These are phyloP conservation scores for Echinarachnius parma DNA, from an alignment of 53 echinoderm and acorn worm genomes.

Conservation along the genomic window DNA sequence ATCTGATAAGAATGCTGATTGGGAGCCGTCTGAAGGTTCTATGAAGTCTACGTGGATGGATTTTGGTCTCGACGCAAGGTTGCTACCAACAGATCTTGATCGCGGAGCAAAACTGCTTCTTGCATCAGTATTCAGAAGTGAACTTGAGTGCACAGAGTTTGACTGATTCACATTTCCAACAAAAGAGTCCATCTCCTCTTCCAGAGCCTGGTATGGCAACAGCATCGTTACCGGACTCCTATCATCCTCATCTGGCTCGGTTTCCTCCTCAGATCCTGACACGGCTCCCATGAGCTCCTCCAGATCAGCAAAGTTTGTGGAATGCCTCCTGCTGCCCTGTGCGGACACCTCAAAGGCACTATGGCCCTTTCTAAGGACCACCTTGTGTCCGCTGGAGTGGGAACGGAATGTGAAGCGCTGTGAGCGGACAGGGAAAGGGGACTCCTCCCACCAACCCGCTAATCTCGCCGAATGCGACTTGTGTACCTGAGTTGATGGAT, in stretches of 20 bases:
- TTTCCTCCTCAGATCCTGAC: constrained; percentile 40
- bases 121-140: too few relatives aligned
- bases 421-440: constrained; percentile 28
- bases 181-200: constrained; percentile 22
- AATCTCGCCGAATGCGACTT: constrained; percentile 25
- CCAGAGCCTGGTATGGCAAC: constrained; percentile 25
- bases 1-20: too few relatives aligned
- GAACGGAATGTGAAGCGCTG: constrained; percentile 46
- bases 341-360: constrained; percentile 21
- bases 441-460: constrained; percentile 42
- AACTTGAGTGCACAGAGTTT: too few relatives aligned
- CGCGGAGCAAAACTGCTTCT: too few relatives aligned
- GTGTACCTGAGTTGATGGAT: constrained; percentile 36
- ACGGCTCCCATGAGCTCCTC: constrained; percentile 35
- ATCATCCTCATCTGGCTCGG: constrained; percentile 12
- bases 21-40: not conserved
- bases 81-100: too few relatives aligned
- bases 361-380: constrained; percentile 32
- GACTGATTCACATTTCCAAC: constrained; percentile 23
- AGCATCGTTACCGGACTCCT: not conserved
- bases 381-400: constrained; percentile 39
- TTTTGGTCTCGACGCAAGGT: too few relatives aligned
- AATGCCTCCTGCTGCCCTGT: constrained; percentile 26
- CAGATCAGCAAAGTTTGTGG: constrained; percentile 38
- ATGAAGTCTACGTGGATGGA: not conserved